phyloP scores from a whole-genome alignment of 2,888 invertebrate genomes.

The Kryphioiulus occultus region DNA sequence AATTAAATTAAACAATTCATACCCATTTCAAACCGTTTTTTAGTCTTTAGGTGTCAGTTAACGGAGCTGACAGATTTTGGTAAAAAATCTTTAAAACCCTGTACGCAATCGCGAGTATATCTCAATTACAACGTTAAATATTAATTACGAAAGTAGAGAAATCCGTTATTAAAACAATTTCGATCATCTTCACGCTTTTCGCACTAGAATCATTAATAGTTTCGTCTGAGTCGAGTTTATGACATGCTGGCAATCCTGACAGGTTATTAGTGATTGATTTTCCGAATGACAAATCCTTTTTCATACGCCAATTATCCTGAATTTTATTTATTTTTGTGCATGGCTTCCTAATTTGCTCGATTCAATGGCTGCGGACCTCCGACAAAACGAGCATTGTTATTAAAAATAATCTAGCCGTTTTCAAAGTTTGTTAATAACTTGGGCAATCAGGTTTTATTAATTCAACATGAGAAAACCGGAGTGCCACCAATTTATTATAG shows the following conservation, averaged over 20 bases:
- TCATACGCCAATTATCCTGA: conserved; percentile 40
- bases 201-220: background rate
- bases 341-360: conserved; percentile 36
- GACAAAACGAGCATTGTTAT: background rate
- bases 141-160: background rate
- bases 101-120: background rate
- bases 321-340: conserved; percentile 39
- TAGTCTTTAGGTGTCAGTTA: background rate
- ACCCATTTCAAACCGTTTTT: background rate
- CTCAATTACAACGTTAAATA: background rate
- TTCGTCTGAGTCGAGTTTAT: conserved; percentile 18
- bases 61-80: background rate
- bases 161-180: conserved; percentile 16
- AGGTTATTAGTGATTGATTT: conserved; percentile 40
- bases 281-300: conserved; percentile 36
- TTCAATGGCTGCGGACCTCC: background rate
- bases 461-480: conserved; percentile 12
- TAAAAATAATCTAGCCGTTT: conserved; percentile 18
- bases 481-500: background rate
- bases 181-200: background rate
- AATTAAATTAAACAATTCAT: background rate
- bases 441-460: conserved; percentile 14
- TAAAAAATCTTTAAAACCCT: background rate
- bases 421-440: conserved; percentile 14
- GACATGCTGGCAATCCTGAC: conserved; percentile 26